Percentiles rank a stretch among this genome's conserved stretches.
phyloP scores from a whole-genome alignment of 2,888 invertebrate genomes.

The Mechanitis messenoides region DNA sequence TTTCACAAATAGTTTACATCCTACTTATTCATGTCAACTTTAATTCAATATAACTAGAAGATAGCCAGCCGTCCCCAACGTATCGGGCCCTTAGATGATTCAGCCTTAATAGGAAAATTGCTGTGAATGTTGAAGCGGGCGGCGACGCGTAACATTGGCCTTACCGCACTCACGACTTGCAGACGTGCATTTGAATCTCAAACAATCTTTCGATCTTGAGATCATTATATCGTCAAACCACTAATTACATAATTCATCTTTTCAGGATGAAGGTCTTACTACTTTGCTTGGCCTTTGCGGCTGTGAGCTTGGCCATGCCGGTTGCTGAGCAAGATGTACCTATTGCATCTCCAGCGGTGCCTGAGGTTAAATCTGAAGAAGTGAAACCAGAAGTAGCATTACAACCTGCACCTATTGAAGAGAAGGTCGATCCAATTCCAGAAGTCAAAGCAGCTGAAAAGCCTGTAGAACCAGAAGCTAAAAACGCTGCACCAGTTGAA shows the following conservation, averaged over 20 bases:
- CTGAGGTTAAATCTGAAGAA: slow-evolving; percentile 38
- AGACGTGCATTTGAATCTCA: slow-evolving; percentile 53
- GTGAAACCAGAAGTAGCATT: slow-evolving; percentile 39
- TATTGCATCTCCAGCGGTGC: slow-evolving; percentile 34
- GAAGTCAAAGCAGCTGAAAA: slow-evolving; percentile 44
- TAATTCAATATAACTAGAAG: slow-evolving; percentile 54
- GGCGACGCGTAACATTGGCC: slow-evolving; percentile 72
- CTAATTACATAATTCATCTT: slow-evolving; percentile 54
- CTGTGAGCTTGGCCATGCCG: slow-evolving; percentile 77
- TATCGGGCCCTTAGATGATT: slow-evolving; percentile 63
- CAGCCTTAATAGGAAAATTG: slow-evolving; percentile 72
- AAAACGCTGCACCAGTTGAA: slow-evolving; percentile 32
- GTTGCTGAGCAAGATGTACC: slow-evolving; percentile 69
- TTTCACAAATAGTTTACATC: slow-evolving; percentile 66
- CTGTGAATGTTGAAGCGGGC: slow-evolving; percentile 50
- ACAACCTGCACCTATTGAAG: slow-evolving; percentile 36
- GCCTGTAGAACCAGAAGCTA: slow-evolving; percentile 37
- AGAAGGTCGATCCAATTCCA: slow-evolving; percentile 32
- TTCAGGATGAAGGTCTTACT: slow-evolving; percentile 81
- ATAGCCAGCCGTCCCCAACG: slow-evolving; percentile 49
- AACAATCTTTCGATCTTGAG: slow-evolving; percentile 36
- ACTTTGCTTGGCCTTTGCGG: slow-evolving; percentile 76
- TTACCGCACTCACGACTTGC: slow-evolving; percentile 64
- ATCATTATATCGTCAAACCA: slow-evolving; percentile 46
- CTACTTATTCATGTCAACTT: slow-evolving; percentile 55